Conservation (phyloP, 2,888 invertebrate species). For the Metalampra italica region DNA sequence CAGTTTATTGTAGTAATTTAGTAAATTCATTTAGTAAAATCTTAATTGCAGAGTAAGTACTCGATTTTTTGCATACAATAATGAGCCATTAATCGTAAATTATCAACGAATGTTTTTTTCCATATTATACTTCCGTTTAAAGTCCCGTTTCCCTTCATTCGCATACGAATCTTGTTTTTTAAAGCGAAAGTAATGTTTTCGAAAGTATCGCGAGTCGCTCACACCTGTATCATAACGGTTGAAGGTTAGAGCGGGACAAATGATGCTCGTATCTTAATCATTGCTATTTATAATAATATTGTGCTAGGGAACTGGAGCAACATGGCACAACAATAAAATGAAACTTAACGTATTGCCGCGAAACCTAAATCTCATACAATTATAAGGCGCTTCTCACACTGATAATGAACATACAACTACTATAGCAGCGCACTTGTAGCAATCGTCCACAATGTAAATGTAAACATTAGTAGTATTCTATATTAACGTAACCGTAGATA, state of each 20-base stretch:
- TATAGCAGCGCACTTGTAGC: not conserved
- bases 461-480: no score
- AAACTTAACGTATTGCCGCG: constrained; percentile 30
- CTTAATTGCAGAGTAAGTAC: no score
- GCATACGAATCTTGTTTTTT: not conserved
- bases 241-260: constrained; percentile 4
- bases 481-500: no score
- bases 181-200: constrained; percentile 3
- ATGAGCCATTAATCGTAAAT: no score
- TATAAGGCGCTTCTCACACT: constrained; percentile 18
- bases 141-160: not conserved
- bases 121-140: not conserved
- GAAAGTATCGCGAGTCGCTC: not conserved
- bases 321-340: constrained; percentile 43
- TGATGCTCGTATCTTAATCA: constrained; percentile 17
- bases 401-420: not conserved
- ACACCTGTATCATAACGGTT: not conserved
- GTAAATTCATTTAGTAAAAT: no score
- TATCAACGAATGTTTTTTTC: not conserved
- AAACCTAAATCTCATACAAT: constrained; percentile 52
- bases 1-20: no score
- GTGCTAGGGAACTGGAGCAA: constrained; percentile 40
- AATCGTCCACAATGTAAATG: no score
- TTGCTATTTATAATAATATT: constrained; percentile 30
- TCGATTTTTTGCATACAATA: no score